phyloP scores from a whole-genome alignment of 1,140 invertebrate species.

The Drosophila ambigua region DNA sequence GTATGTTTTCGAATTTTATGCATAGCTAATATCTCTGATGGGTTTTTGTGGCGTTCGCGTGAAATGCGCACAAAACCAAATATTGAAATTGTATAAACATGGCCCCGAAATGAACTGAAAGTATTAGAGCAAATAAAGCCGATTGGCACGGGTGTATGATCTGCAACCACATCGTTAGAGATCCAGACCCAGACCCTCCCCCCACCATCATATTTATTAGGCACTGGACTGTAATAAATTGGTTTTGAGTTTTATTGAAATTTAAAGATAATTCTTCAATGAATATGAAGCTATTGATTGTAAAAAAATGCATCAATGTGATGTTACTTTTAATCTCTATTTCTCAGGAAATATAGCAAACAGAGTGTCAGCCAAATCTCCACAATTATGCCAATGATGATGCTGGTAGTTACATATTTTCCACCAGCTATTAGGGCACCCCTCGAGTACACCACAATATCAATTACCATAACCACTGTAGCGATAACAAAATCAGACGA shows the following conservation, averaged over 20 bases:
- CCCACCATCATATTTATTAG: not conserved
- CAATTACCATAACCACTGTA: slow-evolving; percentile 33
- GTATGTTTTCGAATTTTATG: slow-evolving; percentile 13
- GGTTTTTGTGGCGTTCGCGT: slow-evolving; percentile 36
- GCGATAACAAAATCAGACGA: slow-evolving; percentile 27
- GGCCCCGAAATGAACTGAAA: slow-evolving; percentile 39
- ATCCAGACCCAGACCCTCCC: not conserved
- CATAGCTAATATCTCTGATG: slow-evolving; percentile 21
- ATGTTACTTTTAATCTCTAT: no score
- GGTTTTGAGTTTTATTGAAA: not conserved
- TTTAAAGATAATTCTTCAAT: no score
- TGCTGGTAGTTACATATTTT: not conserved
- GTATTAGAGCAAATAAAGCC: slow-evolving; percentile 31
- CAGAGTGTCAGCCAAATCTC: slow-evolving; percentile 17
- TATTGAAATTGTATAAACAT: slow-evolving; percentile 40
- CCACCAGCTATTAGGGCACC: slow-evolving; percentile 9
- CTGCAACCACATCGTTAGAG: slow-evolving; percentile 23
- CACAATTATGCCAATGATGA: slow-evolving; percentile 28
- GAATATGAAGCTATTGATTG: no score
- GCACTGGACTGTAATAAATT: slow-evolving; percentile 13
- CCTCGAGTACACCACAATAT: not conserved
- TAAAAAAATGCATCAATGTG: no score
- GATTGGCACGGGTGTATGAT: slow-evolving; percentile 8
- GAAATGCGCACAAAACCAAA: slow-evolving; percentile 47
- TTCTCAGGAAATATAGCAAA: not conserved